A percentile compares a stretch with the other conserved stretches of the same genome.
Conservation (phyloP, 2,888 invertebrate genomes). For the Tinea pellionella region DNA sequence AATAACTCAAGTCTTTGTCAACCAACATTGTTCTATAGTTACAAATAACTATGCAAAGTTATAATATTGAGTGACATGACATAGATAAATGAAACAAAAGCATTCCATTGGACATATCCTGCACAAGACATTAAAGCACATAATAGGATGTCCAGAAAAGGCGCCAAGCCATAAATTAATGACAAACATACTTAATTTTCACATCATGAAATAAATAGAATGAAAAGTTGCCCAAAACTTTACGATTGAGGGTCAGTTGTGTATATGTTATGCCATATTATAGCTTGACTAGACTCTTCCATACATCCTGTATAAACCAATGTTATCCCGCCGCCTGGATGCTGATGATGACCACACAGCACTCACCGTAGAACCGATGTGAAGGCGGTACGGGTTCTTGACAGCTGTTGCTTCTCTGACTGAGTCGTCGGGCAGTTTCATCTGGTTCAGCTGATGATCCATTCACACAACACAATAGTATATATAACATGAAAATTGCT, state of each 20-base stretch:
- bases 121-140: not conserved
- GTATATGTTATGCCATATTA: no score
- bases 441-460: conserved; percentile 65
- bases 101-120: not conserved
- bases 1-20: no score
- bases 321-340: not conserved
- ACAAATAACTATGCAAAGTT: no score
- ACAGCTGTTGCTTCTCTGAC: conserved; percentile 45
- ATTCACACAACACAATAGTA: conserved; percentile 67
- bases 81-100: not conserved
- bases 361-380: conserved; percentile 66
- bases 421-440: conserved; percentile 62
- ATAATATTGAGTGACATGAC: not conserved
- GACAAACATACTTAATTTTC: no score
- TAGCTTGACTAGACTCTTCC: no score
- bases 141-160: not conserved
- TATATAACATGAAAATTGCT: conserved; percentile 69
- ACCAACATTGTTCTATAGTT: no score
- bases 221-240: no score
- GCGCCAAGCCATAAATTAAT: no score
- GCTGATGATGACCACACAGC: not conserved
- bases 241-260: no score
- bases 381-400: conserved; percentile 41
- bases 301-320: not conserved
- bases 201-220: no score